Base-by-base conservation (phyloP, 2,888 invertebrate genomes). In the Galerucella pusilla region DNA sequence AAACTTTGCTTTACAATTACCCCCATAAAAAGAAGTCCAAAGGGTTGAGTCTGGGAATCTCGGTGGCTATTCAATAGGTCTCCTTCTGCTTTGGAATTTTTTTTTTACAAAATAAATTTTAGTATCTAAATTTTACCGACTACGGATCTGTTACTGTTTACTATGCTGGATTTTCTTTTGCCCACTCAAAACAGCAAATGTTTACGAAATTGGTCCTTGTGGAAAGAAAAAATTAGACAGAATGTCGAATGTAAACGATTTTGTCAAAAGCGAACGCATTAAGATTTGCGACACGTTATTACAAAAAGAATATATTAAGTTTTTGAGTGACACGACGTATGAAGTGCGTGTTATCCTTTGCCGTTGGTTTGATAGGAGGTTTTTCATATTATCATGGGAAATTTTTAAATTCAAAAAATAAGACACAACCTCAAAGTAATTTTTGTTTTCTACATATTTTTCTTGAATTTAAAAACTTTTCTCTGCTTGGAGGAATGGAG, bases 231-330 rank as follows among this genome's bases (percentile, higher is more conserved):
- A 10, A 20, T 64, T 60, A 35, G 46, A 63, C 49, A 61, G 25
- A 28, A 64, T n/a, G 16, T 64, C 42, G 16, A 52, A 14, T 10
- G 25, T 9, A 14, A 20, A 25, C 2, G 6, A 52, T 54, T 63
- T 54, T 64, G 5, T 42, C 52, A 70, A 16, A 49, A 52, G n/a
- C 14, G 52, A 61, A 69, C 35, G 45, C 61, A 69, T 61, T 61
- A 69, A 63, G 52, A 61, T 49, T 69, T 25, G 69, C 10, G 25
- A 69, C 49, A 63, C 52, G 63, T 63, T 63, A 42, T 63, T 63
- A 45, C 16, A 63, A 63, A 35, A 63, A 63, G 14, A n/a, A 42
- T 63, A 63, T 20, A 20, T 63, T 63, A 59, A n/a, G 63, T 35
- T 65, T 46, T 45, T 42, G 20, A 63, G 35, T 63, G 42, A 65